A percentile compares a stretch with the other conserved stretches of the same genome.
phyloP scores from a whole-genome alignment of 2,797 vertebrate species.

The Typhlichthys eigenmanni region DNA sequence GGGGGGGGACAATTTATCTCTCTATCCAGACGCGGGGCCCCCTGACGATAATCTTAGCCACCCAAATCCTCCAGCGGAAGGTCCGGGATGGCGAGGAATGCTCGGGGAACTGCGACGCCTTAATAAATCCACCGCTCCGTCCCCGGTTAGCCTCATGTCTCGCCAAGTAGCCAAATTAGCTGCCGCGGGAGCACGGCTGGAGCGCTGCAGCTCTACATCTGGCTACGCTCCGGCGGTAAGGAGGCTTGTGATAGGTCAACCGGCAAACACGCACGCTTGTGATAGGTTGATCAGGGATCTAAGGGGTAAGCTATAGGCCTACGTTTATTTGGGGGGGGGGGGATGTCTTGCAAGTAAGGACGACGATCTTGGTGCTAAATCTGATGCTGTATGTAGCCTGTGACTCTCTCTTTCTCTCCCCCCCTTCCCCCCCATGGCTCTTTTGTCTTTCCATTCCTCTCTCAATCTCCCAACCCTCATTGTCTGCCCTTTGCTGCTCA shows the following conservation, averaged over 20 bases:
- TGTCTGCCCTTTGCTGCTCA: no score
- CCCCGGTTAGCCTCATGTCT: slow-evolving; percentile 36
- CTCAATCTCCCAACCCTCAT: no score
- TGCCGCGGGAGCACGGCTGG: slow-evolving; percentile 11
- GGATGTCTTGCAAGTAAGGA: slow-evolving; percentile 44
- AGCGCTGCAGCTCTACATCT: slow-evolving; percentile 38
- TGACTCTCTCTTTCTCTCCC: not conserved
- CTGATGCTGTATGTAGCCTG: slow-evolving; percentile 45
- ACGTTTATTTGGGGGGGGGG: not conserved
- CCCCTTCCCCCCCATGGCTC: no score
- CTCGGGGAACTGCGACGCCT: not conserved
- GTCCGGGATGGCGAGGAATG: not conserved
- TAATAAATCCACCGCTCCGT: slow-evolving; percentile 42
- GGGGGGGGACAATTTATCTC: slow-evolving; percentile 54
- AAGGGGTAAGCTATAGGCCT: slow-evolving; percentile 18
- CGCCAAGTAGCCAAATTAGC: slow-evolving; percentile 47
- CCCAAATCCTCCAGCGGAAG: no score
- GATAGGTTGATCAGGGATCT: slow-evolving; percentile 32
- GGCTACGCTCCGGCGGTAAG: slow-evolving; percentile 40
- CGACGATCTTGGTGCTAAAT: slow-evolving; percentile 39
- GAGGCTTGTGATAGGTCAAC: slow-evolving; percentile 36
- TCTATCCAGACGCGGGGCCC: slow-evolving; percentile 48
- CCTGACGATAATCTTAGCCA: not conserved
- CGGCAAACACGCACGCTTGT: slow-evolving; percentile 2
- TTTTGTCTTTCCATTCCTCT: no score